Evolutionary conservation across 2,113 vertebrate genomes (phyloP).

Genomic region (Beaufortia kweichowensis): DNA sequence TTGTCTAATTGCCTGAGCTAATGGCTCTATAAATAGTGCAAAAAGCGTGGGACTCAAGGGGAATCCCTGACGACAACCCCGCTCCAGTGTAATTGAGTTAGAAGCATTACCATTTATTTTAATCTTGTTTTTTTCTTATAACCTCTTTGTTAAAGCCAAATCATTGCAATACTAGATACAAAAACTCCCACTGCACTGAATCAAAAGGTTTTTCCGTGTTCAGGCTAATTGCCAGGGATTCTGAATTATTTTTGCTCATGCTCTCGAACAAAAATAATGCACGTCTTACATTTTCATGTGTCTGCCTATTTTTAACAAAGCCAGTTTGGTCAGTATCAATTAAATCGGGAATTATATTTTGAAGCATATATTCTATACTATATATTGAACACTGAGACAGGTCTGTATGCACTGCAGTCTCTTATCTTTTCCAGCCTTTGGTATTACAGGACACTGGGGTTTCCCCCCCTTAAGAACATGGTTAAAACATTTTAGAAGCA

Average conservation of each 20-base stretch:
- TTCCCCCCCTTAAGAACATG: neutral
- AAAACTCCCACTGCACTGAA: neutral
- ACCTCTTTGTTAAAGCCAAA: conserved; percentile 19
- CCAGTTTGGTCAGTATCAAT: conserved; percentile 22
- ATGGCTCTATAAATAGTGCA: conserved; percentile 14
- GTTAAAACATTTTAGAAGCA: neutral
- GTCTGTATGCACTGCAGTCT: neutral
- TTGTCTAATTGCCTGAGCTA: conserved; percentile 14
- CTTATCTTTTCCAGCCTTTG: conserved; percentile 22
- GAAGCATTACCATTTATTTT: conserved; percentile 23
- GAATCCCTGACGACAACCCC: conserved; percentile 23
- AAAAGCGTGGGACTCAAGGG: conserved; percentile 22
- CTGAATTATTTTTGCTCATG: neutral
- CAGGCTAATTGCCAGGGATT: conserved; percentile 4
- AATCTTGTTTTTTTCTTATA: neutral
- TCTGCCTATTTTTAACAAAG: conserved; percentile 31
- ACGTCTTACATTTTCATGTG: conserved; percentile 30
- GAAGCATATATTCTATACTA: conserved; percentile 32
- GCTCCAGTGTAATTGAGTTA: neutral
- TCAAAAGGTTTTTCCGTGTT: conserved; percentile 42
- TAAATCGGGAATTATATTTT: conserved; percentile 8
- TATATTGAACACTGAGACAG: conserved; percentile 31
- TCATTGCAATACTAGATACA: conserved; percentile 19
- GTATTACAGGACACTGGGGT: conserved; percentile 23
- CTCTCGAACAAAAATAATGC: conserved; percentile 11